Evolutionary conservation across 2,797 vertebrate genomes (phyloP), one percentile per base, ranked within the genome.

Genomic region (Thalassophryne amazonica): DNA sequence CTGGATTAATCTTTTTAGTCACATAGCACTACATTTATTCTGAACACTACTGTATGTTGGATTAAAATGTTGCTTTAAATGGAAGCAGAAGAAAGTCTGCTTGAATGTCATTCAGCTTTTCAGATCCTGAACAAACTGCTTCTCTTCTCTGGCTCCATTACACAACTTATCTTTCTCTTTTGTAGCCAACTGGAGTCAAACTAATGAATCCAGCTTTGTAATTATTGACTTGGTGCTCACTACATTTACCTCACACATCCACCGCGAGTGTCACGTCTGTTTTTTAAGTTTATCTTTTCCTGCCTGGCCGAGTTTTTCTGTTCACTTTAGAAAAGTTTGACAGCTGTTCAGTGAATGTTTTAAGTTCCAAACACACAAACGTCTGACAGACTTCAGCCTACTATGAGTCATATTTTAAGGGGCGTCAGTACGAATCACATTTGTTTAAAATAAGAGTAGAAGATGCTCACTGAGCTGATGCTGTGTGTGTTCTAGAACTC

Each of bases 71-170:
- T n/a, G n/a, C n/a, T n/a, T n/a, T n/a, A n/a, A n/a, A n/a, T n/a
- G n/a, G n/a, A n/a, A n/a, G n/a, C n/a, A n/a, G n/a, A n/a, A n/a
- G n/a, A n/a, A n/a, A n/a, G n/a, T 70, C 47, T 76, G 71, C 60
- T 69, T 73, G 28, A 55, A 62, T 9, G 11, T 43, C 61, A 64
- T 71, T 68, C 73, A 65, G 61, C 46, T 53, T n/a, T 65, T 13
- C n/a, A n/a, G n/a, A n/a, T n/a, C n/a, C n/a, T n/a, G n/a, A 35
- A 23, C 1, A 12, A 21, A 20, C 1, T 8, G 1, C 10, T 49
- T n/a, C 14, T 24, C 2, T 22, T 7, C 63, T 37, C n/a, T 37
- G 15, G 21, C n/a, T 33, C 15, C 11, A 20, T 7, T n/a, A 14
- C 3, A 15, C 33, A 46, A 21, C 22, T 23, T n/a, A 28, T 12